These are phyloP conservation scores for Acanthis flammea DNA, from an alignment of 2,797 vertebrate genomes.

Conservation along the genomic window DNA sequence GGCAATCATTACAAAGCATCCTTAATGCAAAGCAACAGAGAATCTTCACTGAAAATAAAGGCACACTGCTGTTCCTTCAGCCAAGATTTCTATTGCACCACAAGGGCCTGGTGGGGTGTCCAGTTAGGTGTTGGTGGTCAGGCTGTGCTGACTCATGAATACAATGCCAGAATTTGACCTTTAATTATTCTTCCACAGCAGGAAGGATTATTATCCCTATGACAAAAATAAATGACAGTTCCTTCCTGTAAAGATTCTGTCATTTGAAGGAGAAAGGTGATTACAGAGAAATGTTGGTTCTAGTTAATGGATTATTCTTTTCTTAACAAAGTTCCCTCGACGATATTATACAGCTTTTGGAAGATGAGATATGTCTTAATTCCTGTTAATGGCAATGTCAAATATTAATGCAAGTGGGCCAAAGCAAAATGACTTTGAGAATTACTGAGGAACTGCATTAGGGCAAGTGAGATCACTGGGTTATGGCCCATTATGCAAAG, in stretches of 20 bases:
- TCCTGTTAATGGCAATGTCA: background rate
- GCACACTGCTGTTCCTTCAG: background rate
- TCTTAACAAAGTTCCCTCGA: background rate
- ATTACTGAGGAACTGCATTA: background rate
- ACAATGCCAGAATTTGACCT: background rate
- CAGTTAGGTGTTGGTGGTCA: background rate
- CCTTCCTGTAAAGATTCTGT: background rate
- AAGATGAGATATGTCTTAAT: background rate
- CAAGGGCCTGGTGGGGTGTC: background rate
- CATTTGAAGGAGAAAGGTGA: background rate
- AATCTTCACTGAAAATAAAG: background rate
- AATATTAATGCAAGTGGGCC: background rate
- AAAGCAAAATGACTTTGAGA: background rate
- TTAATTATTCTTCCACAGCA: slow-evolving; percentile 19
- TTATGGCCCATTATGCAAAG: background rate
- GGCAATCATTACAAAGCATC: background rate
- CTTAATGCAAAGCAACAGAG: background rate
- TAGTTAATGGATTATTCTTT: background rate
- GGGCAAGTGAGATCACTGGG: background rate
- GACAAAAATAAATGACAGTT: background rate
- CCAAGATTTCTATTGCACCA: background rate
- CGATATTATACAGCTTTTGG: background rate
- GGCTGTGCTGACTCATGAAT: background rate
- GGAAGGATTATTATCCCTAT: background rate
- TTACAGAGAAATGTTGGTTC: background rate